phyloP scores from a whole-genome alignment of 2,113 vertebrate species.

The Chauna torquata region DNA sequence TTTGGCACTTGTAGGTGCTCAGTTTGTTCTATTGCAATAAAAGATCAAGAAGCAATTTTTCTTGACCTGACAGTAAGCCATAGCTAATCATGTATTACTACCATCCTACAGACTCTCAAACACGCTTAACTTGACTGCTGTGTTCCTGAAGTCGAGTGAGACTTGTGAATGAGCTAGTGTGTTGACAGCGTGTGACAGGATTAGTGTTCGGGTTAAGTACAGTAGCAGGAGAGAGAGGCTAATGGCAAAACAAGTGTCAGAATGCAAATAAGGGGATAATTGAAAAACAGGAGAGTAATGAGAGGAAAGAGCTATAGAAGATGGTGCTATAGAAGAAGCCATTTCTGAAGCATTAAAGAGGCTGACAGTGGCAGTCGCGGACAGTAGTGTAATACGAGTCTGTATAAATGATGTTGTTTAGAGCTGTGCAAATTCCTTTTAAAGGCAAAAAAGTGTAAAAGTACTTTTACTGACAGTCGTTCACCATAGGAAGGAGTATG shows the following conservation, averaged over 20 bases:
- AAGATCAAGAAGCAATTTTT: not conserved
- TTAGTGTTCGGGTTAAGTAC: not conserved
- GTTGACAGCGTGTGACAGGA: not conserved
- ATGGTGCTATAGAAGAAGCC: rapidly evolving
- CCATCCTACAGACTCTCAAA: not conserved
- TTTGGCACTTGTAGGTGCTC: not conserved
- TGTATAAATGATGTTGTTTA: not conserved
- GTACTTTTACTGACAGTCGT: rapidly evolving
- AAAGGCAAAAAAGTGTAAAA: not conserved
- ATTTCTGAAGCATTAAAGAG: not conserved
- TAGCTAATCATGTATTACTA: not conserved
- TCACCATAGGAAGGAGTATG: not conserved
- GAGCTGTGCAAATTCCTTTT: not conserved
- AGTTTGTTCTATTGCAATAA: not conserved
- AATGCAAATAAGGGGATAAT: not conserved
- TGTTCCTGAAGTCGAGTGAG: not conserved
- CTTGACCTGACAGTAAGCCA: not conserved
- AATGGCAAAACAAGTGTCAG: not conserved
- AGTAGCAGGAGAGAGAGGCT: not conserved
- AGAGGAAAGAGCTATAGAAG: not conserved
- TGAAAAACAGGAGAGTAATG: not conserved
- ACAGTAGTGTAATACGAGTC: not conserved
- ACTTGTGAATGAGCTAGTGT: not conserved
- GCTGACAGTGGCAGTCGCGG: not conserved
- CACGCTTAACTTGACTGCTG: not conserved